These are phyloP conservation scores for Tychaedon coryphoeus DNA, from an alignment of 2,113 vertebrate species.

Conservation along the genomic window DNA sequence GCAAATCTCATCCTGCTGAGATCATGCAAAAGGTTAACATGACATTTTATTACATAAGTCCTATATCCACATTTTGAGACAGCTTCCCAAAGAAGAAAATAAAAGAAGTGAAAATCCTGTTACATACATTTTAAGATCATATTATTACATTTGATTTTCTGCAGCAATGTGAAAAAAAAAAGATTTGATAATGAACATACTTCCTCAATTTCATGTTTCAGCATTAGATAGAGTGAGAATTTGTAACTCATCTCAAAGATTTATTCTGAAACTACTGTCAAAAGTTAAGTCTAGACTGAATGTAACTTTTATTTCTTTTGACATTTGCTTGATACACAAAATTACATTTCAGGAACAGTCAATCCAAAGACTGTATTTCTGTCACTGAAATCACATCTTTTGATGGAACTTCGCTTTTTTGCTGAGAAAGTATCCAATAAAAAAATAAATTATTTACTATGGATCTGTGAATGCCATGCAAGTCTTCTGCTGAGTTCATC, in stretches of 20 bases:
- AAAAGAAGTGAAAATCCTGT: neutral
- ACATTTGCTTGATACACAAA: neutral
- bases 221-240: neutral
- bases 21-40: neutral
- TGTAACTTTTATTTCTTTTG: constrained; percentile 1
- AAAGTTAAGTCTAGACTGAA: neutral
- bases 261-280: neutral
- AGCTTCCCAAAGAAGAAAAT: neutral
- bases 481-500: neutral
- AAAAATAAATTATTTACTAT: neutral
- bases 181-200: neutral
- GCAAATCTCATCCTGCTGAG: neutral
- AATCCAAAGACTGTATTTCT: neutral
- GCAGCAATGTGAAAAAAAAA: neutral
- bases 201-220: neutral
- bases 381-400: neutral
- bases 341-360: constrained; percentile 11
- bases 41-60: neutral
- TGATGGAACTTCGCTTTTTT: neutral
- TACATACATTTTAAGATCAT: neutral
- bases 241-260: neutral
- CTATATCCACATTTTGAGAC: neutral
- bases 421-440: neutral
- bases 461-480: neutral
- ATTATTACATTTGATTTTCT: neutral